Base-by-base conservation (phyloP, 2,113 vertebrate genomes). In the Bubalus kerabau region DNA sequence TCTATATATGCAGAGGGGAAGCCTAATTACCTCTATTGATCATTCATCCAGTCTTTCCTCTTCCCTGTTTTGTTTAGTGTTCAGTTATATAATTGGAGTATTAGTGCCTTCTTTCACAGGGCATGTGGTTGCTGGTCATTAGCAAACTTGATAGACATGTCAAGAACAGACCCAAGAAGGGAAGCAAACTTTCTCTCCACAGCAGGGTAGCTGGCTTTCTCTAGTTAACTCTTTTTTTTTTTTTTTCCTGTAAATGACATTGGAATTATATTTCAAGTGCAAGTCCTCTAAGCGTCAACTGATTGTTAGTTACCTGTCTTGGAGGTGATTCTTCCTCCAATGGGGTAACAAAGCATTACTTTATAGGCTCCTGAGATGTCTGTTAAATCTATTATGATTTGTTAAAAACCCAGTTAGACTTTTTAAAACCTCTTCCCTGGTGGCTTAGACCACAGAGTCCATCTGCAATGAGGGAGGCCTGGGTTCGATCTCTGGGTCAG, bases 1-100 rank as follows among this genome's bases (percentile, higher is more conserved):
- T 92, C 48, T 96, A 19, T 92, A 78, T 43, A 83, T 92, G 3
- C 94, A 56, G 50, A 87, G 64, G 46, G 30, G 62, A 96, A 90
- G 86, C 92, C 81, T 93, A 94, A 98, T 98, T 84, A 97, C 82
- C 56, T 93, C 83, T 93, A 21, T 96, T 0, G 52, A 87, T 97
- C 86, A 67, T 80, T 92, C 46, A 78, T 87, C 23, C 5, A 6
- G 28, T 59, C 50, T 95, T 94, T 91, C 46, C 50, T 94, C 86
- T 89, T 46, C 19, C 57, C n/a, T 48, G 48, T 87, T 96, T 95
- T 90, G n/a, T 97, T 89, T 95, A 87, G 43, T 62, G 48, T 90
- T 97, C 21, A 2, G 91, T 80, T 92, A 48, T 80, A 17, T 90
- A 95, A 97, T 78, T 96, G 62, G 74, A 80, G 21, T 71, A 78